phyloP scores from a whole-genome alignment of 2,797 vertebrate genomes.

The Peromyscus eremicus region DNA sequence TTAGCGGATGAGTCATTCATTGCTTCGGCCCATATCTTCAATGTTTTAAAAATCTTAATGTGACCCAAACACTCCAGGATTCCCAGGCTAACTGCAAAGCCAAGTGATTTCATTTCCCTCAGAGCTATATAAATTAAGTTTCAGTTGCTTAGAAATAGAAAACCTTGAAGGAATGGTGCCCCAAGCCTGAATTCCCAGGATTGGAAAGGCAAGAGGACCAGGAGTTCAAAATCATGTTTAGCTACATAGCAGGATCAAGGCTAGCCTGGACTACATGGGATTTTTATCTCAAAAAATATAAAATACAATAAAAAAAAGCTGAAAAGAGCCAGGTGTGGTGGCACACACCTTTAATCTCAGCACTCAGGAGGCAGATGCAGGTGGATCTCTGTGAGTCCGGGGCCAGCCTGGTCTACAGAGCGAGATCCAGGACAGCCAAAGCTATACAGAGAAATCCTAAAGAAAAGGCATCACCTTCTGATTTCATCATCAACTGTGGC shows the following conservation, averaged over 20 bases:
- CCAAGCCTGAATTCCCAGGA: background rate
- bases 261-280: background rate
- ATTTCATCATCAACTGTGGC: background rate
- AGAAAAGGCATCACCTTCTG: background rate
- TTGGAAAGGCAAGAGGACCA: background rate
- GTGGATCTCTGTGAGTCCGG: background rate
- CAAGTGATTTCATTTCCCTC: slow-evolving; percentile 13
- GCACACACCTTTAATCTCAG: background rate
- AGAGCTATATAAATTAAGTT: background rate
- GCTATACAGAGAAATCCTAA: background rate
- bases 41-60: background rate
- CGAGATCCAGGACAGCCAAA: background rate
- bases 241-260: background rate
- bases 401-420: background rate
- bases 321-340: background rate
- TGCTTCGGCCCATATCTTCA: background rate
- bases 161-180: background rate
- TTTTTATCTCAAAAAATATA: too few relatives aligned
- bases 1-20: background rate
- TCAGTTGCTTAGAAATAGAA: background rate
- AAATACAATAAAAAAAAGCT: too few relatives aligned
- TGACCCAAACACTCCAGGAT: background rate
- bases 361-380: background rate
- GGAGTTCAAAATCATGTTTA: background rate
- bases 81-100: slow-evolving; percentile 1